Evolutionary conservation across 2,797 vertebrate species (phyloP), one percentile per base, ranked within the genome.

Genomic region (Echiichthys vipera): DNA sequence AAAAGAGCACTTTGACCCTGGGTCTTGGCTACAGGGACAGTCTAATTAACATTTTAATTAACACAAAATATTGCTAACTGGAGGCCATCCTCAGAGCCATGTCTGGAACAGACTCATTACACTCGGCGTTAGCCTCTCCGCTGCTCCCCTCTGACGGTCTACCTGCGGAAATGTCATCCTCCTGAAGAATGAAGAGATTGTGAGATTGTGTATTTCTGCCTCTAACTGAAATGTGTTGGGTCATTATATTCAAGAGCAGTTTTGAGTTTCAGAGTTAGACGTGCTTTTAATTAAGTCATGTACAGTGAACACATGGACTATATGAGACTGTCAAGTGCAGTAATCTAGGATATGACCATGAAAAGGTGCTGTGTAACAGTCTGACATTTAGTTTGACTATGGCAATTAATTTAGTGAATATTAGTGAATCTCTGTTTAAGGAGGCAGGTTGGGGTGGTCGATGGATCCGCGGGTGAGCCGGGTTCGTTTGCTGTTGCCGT

Each of bases 21-120:
- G 72, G 63, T 72, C 65, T n/a, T 87, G 71, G 81, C 90, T 86
- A 81, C 72, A 79, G 80, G 88, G 84, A 84, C 81, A 70, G 78
- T 89, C 88, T 93, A 91, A 95, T 95, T 94, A 93, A 89, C 92
- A 93, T 93, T 93, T 94, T 92, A 94, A 94, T 94, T 93, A 93
- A 92, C 76, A 92, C 57, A 81, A 90, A 92, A 89, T 91, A 90
- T 91, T 91, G 87, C 88, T 91, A 88, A 93, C 92, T 93, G 40
- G 66, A 65, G 84, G 93, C 88, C 87, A 90, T 85, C 89, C 88
- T 92, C 43, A 42, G 77, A 89, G 86, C 83, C 81, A 75, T 79
- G 85, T 85, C 87, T 90, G 65, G 81, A 71, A 92, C 88, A 88
- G 80, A 84, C 84, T 93, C 88, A 93, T 93, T 93, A 91, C 85